Conservation (phyloP, 2,113 vertebrate species). For the Sminthopsis crassicaudata region DNA sequence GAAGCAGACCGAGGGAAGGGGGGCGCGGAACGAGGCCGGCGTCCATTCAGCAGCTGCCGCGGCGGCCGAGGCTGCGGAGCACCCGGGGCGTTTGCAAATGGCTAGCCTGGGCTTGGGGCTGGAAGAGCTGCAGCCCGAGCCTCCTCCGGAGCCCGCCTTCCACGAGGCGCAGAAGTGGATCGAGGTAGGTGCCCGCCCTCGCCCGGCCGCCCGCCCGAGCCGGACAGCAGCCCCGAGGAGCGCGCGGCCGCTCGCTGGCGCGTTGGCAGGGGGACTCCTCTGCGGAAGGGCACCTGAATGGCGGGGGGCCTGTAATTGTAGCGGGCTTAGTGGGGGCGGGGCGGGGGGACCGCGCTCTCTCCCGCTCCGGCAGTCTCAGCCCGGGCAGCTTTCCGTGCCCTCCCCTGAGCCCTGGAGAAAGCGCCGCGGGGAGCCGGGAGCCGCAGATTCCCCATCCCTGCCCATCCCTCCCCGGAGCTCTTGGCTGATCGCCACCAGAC, state of each 20-base stretch:
- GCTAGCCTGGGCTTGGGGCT: slow-evolving; percentile 87
- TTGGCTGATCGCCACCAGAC: background rate
- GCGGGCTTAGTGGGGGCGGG: slow-evolving; percentile 10
- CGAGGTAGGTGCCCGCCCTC: slow-evolving; percentile 86
- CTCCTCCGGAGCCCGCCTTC: slow-evolving; percentile 89
- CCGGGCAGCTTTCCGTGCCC: slow-evolving; percentile 12
- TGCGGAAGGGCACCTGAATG: background rate
- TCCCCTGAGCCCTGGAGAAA: slow-evolving; percentile 11
- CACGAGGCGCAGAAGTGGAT: slow-evolving; percentile 95
- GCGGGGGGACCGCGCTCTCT: background rate
- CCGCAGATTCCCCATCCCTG: background rate
- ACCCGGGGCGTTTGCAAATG: slow-evolving; percentile 86
- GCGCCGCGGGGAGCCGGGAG: slow-evolving; percentile 14
- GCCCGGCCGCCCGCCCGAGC: background rate
- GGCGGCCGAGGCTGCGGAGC: slow-evolving; percentile 65
- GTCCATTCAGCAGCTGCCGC: slow-evolving; percentile 72
- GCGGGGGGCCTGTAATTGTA: slow-evolving; percentile 2
- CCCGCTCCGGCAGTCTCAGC: slow-evolving; percentile 51
- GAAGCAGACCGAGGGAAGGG: background rate
- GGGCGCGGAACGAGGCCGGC: slow-evolving; percentile 56
- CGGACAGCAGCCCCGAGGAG: background rate
- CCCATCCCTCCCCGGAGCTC: background rate
- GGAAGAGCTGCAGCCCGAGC: slow-evolving; percentile 83
- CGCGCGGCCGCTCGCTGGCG: background rate
- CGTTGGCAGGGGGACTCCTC: background rate